phyloP scores from a whole-genome alignment of 2,888 invertebrate species.

The Drosophila birchii region DNA sequence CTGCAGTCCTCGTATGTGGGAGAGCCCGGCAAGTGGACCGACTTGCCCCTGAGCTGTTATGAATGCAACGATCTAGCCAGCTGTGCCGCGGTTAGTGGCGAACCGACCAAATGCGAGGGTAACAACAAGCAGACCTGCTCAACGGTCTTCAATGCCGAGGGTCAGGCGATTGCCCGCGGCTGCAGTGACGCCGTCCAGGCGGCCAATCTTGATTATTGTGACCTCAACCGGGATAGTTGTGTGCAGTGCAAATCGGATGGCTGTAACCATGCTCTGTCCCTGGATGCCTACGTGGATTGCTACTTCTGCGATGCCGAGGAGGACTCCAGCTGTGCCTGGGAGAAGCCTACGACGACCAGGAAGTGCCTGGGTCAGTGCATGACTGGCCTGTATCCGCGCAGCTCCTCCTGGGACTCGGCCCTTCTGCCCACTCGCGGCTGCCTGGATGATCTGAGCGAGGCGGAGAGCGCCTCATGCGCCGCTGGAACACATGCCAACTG shows the following conservation, averaged over 20 bases:
- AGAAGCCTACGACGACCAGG: conserved; percentile 56
- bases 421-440: conserved; percentile 79
- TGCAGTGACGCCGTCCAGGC: conserved; percentile 72
- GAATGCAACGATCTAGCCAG: conserved; percentile 61
- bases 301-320: conserved; percentile 75
- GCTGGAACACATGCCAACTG: conserved; percentile 62
- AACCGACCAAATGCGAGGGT: conserved; percentile 57
- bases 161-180: conserved; percentile 73
- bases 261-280: conserved; percentile 72
- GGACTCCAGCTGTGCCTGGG: conserved; percentile 57
- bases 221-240: conserved; percentile 64
- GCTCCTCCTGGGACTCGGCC: conserved; percentile 65
- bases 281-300: conserved; percentile 71
- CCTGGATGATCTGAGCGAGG: conserved; percentile 77
- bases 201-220: conserved; percentile 68
- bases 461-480: conserved; percentile 67
- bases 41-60: conserved; percentile 77
- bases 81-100: conserved; percentile 50
- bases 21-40: conserved; percentile 82
- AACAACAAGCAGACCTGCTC: conserved; percentile 79
- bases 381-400: conserved; percentile 78
- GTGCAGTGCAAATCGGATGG: conserved; percentile 79
- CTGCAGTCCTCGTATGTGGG: conserved; percentile 68
- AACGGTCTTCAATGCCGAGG: conserved; percentile 71
- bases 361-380: conserved; percentile 78